Evolutionary conservation across 2,797 vertebrate species (phyloP).

Genomic region (Hypotaenidia okinawae): DNA sequence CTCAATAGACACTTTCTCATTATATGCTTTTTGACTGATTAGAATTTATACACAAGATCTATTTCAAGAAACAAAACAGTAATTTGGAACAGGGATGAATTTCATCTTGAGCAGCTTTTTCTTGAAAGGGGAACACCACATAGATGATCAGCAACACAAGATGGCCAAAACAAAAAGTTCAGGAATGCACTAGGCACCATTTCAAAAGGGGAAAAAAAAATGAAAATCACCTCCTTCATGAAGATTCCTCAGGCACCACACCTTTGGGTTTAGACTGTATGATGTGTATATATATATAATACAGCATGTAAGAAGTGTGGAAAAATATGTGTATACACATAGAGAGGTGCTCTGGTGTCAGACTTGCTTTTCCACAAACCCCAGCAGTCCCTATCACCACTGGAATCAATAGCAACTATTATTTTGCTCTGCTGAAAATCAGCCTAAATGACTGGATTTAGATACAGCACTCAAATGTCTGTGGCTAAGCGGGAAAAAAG

Average conservation of each 20-base stretch:
- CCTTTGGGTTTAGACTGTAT: neutral
- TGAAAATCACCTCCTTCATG: neutral
- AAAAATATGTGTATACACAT: neutral
- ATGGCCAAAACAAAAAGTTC: neutral
- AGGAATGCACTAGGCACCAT: neutral
- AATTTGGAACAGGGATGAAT: accelerated
- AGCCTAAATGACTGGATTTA: neutral
- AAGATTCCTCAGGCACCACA: neutral
- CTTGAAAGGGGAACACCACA: neutral
- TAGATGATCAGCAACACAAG: neutral
- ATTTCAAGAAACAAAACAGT: neutral
- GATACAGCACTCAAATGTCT: neutral
- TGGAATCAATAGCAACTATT: neutral
- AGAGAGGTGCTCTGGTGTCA: neutral
- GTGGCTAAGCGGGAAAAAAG: neutral
- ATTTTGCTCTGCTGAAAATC: neutral
- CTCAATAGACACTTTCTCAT: neutral
- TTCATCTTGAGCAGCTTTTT: neutral
- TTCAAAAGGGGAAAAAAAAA: neutral
- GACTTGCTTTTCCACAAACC: neutral
- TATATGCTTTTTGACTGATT: neutral
- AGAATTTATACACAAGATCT: neutral
- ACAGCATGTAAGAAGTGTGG: neutral
- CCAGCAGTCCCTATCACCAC: neutral
- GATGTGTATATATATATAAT: neutral